Percentiles rank a stretch among this genome's conserved stretches.
Conservation (phyloP, 1,140 invertebrate species). For the Uloborus diversus region DNA sequence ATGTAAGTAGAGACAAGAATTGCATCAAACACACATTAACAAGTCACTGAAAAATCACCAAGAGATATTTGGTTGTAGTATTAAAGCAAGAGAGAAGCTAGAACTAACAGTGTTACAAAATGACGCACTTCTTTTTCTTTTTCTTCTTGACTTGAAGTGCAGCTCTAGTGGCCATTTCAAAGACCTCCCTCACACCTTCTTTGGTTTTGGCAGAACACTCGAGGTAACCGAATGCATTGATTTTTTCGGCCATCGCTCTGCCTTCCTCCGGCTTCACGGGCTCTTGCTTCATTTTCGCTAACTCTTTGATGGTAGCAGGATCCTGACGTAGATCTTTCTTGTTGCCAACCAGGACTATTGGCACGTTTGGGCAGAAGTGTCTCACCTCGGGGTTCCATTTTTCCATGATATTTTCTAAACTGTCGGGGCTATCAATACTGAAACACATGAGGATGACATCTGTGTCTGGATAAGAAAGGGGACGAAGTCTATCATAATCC, state of each 20-base stretch:
- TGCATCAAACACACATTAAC: slow-evolving; percentile 8
- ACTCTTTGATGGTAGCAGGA: slow-evolving; percentile 66
- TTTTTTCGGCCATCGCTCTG: slow-evolving; percentile 69
- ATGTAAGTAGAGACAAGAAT: slow-evolving; percentile 3
- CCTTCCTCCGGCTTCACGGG: slow-evolving; percentile 69
- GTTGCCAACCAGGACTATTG: slow-evolving; percentile 96
- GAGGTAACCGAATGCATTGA: slow-evolving; percentile 69
- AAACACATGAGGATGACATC: slow-evolving; percentile 98
- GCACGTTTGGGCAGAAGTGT: slow-evolving; percentile 97
- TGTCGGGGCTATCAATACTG: slow-evolving; percentile 95
- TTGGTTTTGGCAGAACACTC: slow-evolving; percentile 72
- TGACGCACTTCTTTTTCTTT: slow-evolving; percentile 61
- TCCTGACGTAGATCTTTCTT: slow-evolving; percentile 76
- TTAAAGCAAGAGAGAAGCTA: slow-evolving; percentile 4
- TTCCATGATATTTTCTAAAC: slow-evolving; percentile 95
- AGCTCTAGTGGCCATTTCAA: slow-evolving; percentile 71
- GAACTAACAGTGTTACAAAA: not conserved
- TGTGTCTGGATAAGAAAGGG: slow-evolving; percentile 95
- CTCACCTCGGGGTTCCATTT: slow-evolving; percentile 98
- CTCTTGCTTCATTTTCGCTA: slow-evolving; percentile 69
- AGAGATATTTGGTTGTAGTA: not conserved
- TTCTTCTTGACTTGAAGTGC: slow-evolving; percentile 67
- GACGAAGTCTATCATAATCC: slow-evolving; percentile 96
- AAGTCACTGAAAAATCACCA: slow-evolving; percentile 11
- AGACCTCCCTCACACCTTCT: slow-evolving; percentile 69